Percentiles rank a stretch among this genome's conserved stretches.
Evolutionary conservation across 1,140 invertebrate species (phyloP).

Genomic region (Heterodera carotae): DNA sequence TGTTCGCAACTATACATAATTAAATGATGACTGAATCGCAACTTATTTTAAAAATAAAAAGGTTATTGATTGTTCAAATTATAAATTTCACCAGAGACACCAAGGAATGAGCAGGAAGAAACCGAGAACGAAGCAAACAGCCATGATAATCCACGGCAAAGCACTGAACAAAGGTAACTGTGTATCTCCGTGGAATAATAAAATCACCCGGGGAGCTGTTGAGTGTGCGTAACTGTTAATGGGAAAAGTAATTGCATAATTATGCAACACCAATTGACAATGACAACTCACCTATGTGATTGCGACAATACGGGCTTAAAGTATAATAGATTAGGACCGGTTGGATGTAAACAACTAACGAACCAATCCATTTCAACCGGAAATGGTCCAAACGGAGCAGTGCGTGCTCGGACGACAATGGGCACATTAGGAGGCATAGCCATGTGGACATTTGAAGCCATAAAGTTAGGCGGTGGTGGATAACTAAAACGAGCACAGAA

Average conservation of each 20-base stretch:
- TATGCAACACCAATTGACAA: not conserved
- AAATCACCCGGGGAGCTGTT: not conserved
- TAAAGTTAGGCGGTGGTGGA: not conserved
- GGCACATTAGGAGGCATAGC: not conserved
- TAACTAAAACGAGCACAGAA: not conserved
- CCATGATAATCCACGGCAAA: constrained; percentile 11
- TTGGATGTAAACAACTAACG: constrained; percentile 25
- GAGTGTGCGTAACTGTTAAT: constrained; percentile 15
- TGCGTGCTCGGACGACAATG: constrained; percentile 15
- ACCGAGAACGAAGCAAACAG: constrained; percentile 50
- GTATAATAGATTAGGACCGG: not conserved
- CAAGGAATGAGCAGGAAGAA: constrained; percentile 52
- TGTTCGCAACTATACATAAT: too few species aligned
- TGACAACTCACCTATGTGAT: constrained; percentile 1
- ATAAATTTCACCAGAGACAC: constrained; percentile 47
- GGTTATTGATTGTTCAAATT: too few species aligned
- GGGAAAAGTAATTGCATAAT: not conserved
- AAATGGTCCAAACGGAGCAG: constrained; percentile 52
- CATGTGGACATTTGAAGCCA: not conserved
- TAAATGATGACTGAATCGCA: too few species aligned
- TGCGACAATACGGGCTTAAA: constrained; percentile 25
- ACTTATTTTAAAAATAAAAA: too few species aligned
- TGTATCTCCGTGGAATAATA: not conserved
- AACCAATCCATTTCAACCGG: constrained; percentile 61
- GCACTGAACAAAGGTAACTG: not conserved